These are phyloP conservation scores for Lepus townsendii DNA, from an alignment of 2,797 vertebrate genomes.

Conservation along the genomic window DNA sequence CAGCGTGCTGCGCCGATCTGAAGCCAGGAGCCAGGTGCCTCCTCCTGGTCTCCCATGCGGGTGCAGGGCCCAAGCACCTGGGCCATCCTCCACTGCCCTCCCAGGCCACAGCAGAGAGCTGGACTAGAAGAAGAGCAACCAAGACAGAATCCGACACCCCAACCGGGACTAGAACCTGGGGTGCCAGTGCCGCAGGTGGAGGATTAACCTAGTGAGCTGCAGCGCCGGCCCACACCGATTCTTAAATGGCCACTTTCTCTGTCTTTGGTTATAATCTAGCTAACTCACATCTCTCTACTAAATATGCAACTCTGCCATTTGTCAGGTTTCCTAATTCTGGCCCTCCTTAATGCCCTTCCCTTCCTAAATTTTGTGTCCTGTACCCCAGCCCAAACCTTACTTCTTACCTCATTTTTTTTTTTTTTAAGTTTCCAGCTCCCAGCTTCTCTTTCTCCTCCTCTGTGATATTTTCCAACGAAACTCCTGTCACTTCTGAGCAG, in stretches of 20 bases:
- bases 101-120: too few species aligned
- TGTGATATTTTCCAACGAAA: not conserved
- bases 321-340: not conserved
- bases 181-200: too few species aligned
- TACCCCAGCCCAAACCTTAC: not conserved
- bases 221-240: not conserved
- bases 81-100: too few species aligned
- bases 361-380: not conserved
- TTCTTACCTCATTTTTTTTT: not conserved
- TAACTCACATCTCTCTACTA: not conserved
- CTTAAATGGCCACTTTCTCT: not conserved
- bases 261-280: constrained; percentile 23
- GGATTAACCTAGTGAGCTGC: too few species aligned
- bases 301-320: not conserved
- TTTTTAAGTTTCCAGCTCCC: not conserved
- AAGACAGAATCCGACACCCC: too few species aligned
- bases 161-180: too few species aligned
- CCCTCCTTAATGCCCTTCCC: constrained; percentile 44
- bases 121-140: too few species aligned
- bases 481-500: not conserved
- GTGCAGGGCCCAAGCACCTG: too few species aligned
- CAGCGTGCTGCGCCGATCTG: too few species aligned
- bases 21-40: too few species aligned
- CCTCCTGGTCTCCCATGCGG: too few species aligned
- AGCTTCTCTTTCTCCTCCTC: not conserved